These are phyloP conservation scores for Teinopalpus imperialis DNA, from an alignment of 2,888 invertebrate genomes.

Conservation along the genomic window DNA sequence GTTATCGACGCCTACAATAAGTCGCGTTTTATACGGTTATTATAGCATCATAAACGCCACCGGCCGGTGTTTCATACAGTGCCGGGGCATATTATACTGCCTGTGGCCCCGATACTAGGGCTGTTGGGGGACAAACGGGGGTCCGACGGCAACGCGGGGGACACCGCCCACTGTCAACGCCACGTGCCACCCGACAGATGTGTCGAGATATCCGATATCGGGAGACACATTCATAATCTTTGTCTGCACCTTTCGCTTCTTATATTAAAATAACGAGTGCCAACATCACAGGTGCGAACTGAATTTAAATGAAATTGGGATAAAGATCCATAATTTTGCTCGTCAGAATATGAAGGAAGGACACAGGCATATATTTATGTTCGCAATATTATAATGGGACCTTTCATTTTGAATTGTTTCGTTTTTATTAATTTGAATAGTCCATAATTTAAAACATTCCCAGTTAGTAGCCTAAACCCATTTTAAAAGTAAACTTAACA, in stretches of 20 bases:
- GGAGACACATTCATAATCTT: slow-evolving; percentile 80
- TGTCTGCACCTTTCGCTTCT: slow-evolving; percentile 68
- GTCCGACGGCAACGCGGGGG: slow-evolving; percentile 31
- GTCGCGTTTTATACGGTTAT: slow-evolving; percentile 82
- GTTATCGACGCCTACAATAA: slow-evolving; percentile 80
- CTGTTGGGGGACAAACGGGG: slow-evolving; percentile 31
- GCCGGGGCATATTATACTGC: slow-evolving; percentile 76
- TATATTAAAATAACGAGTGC: slow-evolving; percentile 70
- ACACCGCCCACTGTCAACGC: slow-evolving; percentile 68
- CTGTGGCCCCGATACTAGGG: slow-evolving; percentile 59
- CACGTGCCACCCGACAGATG: slow-evolving; percentile 78
- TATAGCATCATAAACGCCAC: slow-evolving; percentile 80
- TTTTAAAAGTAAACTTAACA: too few relatives aligned
- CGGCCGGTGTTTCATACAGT: slow-evolving; percentile 80
- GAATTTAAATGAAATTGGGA: slow-evolving; percentile 26
- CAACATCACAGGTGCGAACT: slow-evolving; percentile 61
- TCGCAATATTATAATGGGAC: too few relatives aligned
- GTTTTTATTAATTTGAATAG: too few relatives aligned
- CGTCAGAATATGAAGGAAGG: slow-evolving; percentile 17
- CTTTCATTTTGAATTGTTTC: too few relatives aligned
- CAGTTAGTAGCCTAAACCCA: too few relatives aligned
- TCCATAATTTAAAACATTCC: too few relatives aligned
- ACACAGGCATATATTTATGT: too few relatives aligned
- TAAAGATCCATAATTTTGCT: slow-evolving; percentile 40
- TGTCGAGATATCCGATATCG: slow-evolving; percentile 80